Base-by-base conservation (phyloP, 2,797 vertebrate species). In the Cephalopachus bancanus region DNA sequence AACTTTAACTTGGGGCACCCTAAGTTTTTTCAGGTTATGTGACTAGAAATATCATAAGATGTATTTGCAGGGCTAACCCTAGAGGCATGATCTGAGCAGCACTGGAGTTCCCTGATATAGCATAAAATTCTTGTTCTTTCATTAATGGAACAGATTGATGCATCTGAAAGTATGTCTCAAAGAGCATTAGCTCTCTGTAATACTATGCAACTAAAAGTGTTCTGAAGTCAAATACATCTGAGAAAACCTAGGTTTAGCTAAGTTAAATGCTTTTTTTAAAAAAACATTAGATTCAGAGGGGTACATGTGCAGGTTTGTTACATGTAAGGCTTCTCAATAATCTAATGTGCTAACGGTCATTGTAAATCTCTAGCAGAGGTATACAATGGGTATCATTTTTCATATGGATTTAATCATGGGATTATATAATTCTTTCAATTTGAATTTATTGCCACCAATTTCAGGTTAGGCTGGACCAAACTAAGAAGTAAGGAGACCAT, bases 11-110 rank as follows among this genome's bases (percentile, higher is more conserved):
- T 74, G 37, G 79, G 60, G 71, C 22, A 33, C 20, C 11, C 19
- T 89, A 17, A 20, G 22, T 9, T 81, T 83, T 83, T 74, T 86
- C 49, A 44, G 28, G n/a, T 51, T 64, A 67, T 85, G 14, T n/a
- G 30, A 93, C 64, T 69, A 75, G 71, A 84, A 91, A 80, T n/a
- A 76, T 64, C 71, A 71, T 49, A 49, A 93, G 24, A 62, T 89
- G 22, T 26, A 60, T 93, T 89, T 85, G 44, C 74, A 92, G 49
- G 64, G 10, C 91, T 81, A 76, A 14, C 44, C 8, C 33, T 20
- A 20, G 28, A 53, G 65, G 30, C 11, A 10, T 89, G 37, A 49
- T 49, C 33, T 88, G 49, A 83, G 78, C 57, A 78, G 57, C 30
- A 59, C 57, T 17, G 3, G 51, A 71, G 33, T 88, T 71, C 12